phyloP scores from a whole-genome alignment of 1,140 invertebrate species.

The Halotydeus destructor region DNA sequence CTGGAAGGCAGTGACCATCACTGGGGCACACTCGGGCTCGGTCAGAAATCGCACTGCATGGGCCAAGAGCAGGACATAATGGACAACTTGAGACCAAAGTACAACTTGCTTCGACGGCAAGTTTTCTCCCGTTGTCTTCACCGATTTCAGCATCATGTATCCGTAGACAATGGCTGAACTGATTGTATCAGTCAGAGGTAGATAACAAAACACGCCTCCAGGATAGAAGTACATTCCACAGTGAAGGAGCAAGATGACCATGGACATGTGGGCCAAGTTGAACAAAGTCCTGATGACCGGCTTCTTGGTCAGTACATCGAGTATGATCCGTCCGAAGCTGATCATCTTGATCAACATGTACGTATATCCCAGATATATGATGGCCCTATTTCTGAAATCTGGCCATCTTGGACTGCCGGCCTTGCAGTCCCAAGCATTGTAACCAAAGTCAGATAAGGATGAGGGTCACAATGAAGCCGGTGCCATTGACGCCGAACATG shows the following conservation, averaged over 20 bases:
- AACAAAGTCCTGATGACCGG: background rate
- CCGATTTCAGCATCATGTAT: background rate
- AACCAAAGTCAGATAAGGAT: conserved; percentile 5
- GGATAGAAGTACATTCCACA: background rate
- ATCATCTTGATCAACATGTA: no score
- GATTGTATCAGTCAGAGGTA: conserved; percentile 2
- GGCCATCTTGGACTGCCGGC: conserved; percentile 52
- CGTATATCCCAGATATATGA: no score
- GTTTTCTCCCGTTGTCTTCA: background rate
- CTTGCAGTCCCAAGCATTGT: conserved; percentile 30
- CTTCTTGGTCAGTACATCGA: no score
- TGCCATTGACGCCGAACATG: conserved; percentile 1
- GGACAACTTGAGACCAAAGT: no score
- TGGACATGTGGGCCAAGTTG: background rate
- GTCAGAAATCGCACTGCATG: no score
- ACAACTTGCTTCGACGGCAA: background rate
- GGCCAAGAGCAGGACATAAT: no score
- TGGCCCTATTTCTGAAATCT: conserved; percentile 19
- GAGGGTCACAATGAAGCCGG: conserved; percentile 3
- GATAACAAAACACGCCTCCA: background rate
- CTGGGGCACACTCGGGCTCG: no score
- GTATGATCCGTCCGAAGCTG: no score
- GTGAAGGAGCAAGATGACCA: background rate
- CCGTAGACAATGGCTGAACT: background rate
- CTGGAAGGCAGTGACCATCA: no score